phyloP scores from a whole-genome alignment of 2,888 invertebrate species.

The Drosophila affinis region DNA sequence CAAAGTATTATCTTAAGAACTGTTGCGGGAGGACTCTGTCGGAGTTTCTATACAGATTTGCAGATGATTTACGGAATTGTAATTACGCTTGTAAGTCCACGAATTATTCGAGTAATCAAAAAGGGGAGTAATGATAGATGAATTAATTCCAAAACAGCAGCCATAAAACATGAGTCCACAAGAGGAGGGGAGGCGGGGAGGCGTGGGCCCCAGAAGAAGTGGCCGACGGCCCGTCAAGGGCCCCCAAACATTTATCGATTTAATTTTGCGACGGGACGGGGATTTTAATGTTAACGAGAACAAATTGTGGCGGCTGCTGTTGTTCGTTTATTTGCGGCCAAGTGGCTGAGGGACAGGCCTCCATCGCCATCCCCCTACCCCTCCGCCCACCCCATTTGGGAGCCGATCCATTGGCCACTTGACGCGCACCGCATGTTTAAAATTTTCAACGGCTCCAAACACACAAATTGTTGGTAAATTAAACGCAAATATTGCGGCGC shows the following conservation, averaged over 20 bases:
- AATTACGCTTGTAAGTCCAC: background rate
- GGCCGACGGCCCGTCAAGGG: background rate
- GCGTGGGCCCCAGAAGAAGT: too few relatives aligned
- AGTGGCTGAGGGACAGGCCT: background rate
- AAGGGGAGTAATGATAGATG: background rate
- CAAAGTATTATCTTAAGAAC: too few relatives aligned
- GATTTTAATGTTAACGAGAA: constrained; percentile 49
- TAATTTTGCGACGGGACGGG: constrained; percentile 37
- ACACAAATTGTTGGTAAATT: constrained; percentile 63
- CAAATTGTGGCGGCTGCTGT: constrained; percentile 28
- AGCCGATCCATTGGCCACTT: constrained; percentile 48
- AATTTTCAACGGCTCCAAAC: constrained; percentile 51
- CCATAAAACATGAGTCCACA: background rate
- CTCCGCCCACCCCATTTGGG: background rate
- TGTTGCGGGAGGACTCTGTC: background rate
- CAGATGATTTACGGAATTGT: background rate
- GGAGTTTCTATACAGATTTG: background rate
- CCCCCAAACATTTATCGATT: constrained; percentile 50
- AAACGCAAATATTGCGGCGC: constrained; percentile 58
- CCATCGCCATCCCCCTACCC: background rate
- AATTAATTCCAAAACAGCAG: background rate
- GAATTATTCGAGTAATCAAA: background rate
- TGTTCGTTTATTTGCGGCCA: constrained; percentile 15
- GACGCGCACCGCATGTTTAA: constrained; percentile 55
- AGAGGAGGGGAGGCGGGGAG: too few relatives aligned